Evolutionary conservation across 92 coral and sea anemone genomes (phyloP).

Genomic region (Scolanthus callimorphus): DNA sequence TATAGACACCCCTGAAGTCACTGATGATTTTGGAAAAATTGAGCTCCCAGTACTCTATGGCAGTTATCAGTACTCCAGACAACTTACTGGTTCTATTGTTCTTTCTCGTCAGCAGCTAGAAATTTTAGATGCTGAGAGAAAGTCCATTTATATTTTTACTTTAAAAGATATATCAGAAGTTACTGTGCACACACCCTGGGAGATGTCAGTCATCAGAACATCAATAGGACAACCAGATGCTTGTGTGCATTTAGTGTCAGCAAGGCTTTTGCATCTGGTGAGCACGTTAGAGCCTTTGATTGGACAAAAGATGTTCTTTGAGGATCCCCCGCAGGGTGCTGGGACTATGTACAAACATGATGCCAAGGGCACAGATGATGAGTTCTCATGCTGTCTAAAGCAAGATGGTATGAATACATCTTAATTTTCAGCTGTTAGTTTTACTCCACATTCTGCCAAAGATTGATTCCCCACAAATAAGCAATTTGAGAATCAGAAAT

Average conservation of each 20-base stretch:
- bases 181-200: slow-evolving; percentile 90
- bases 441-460: too few relatives aligned
- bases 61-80: slow-evolving; percentile 44
- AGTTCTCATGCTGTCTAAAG: slow-evolving; percentile 12
- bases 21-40: slow-evolving; percentile 33
- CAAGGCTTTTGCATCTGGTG: slow-evolving; percentile 75
- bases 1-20: slow-evolving; percentile 52
- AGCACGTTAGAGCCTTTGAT: slow-evolving; percentile 55
- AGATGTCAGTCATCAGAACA: slow-evolving; percentile 55
- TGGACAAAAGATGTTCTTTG: slow-evolving; percentile 65
- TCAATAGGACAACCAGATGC: slow-evolving; percentile 69
- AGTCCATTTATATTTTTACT: slow-evolving; percentile 41
- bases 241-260: slow-evolving; percentile 71
- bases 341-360: too few relatives aligned
- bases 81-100: slow-evolving; percentile 66
- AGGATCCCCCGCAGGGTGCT: slow-evolving; percentile 60
- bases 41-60: slow-evolving; percentile 83
- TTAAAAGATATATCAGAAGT: slow-evolving; percentile 67
- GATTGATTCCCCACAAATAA: too few relatives aligned
- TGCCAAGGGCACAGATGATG: slow-evolving; percentile 16
- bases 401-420: too few relatives aligned
- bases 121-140: slow-evolving; percentile 45
- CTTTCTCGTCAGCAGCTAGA: slow-evolving; percentile 53
- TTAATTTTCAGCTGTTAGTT: too few relatives aligned
- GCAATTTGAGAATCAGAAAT: too few relatives aligned